These are phyloP conservation scores for Isaurus tuberculatus DNA, from an alignment of 92 coral and sea anemone species.

Conservation along the genomic window DNA sequence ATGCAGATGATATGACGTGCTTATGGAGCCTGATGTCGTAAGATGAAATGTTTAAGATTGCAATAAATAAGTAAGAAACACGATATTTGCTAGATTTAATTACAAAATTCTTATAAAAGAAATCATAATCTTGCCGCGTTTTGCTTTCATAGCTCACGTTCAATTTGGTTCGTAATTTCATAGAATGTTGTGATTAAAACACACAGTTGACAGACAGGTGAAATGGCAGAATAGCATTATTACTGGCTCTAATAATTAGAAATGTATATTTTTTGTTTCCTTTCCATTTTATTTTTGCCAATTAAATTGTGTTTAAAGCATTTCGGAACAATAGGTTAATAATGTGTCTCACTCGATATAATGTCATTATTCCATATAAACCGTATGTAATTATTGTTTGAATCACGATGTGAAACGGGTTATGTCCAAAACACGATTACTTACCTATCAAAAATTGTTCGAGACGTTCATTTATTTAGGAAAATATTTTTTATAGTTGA, in stretches of 20 bases:
- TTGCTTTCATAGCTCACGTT: neutral
- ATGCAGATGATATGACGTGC: conserved; percentile 4
- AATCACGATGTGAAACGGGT: conserved; percentile 52
- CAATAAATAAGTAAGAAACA: neutral
- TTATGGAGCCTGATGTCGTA: neutral
- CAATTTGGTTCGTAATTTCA: neutral
- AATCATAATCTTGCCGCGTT: conserved; percentile 27
- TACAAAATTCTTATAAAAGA: conserved; percentile 28
- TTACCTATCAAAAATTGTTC: conserved; percentile 48
- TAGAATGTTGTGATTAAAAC: conserved; percentile 38
- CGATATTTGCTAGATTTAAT: conserved; percentile 19
- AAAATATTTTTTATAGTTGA: neutral
- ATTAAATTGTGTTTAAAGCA: conserved; percentile 87
- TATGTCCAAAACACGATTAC: conserved; percentile 50
- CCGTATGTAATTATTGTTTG: conserved; percentile 69
- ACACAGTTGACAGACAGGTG: conserved; percentile 69
- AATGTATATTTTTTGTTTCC: conserved; percentile 36
- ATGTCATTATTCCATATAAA: conserved; percentile 68
- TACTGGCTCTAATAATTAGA: conserved; percentile 81
- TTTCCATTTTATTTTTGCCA: conserved; percentile 68
- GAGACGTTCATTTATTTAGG: conserved; percentile 37
- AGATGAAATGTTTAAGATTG: conserved; percentile 37
- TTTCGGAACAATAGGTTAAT: conserved; percentile 78
- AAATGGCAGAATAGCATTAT: conserved; percentile 39
- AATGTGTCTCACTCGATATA: conserved; percentile 77